Evolutionary conservation across 2,797 vertebrate genomes (phyloP), one percentile per base, ranked within the genome.

Genomic region (Bovichtus diacanthus): DNA sequence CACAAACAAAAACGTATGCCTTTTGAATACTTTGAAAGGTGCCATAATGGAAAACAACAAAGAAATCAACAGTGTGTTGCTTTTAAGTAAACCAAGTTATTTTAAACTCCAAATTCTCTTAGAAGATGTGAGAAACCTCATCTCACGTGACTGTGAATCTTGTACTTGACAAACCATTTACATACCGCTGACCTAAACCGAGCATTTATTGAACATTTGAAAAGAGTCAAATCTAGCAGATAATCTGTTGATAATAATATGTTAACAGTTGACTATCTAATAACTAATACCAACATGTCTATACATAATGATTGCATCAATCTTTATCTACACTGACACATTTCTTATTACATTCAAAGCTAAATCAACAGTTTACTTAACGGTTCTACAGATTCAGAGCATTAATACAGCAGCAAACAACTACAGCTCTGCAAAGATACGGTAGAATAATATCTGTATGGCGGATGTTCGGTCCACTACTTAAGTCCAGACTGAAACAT

Each of bases 21-120:
- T 86, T 82, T 44, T 47, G 67, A 82, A 76, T 78, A 38, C 60
- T 62, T 55, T 74, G 63, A 84, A 66, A 87, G 58, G 67, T 67
- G 72, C 27, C 76, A 70, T 65, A 41, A 58, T 54, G 56, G 56
- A 15, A 16, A 39, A 19, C 3, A 38, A 34, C 31, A 36, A 69
- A 69, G 47, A 81, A 62, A 47, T 38, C 38, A 55, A 77, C 60
- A 86, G 84, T 74, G 16, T 34, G 19, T 49, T 36, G 56, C 46
- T 60, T 41, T 15, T 5, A 59, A 78, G 50, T 51, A 39, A 31
- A 51, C 7, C 51, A 27, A 1, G 36, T 53, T 59, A 0, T 68
- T 69, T 54, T 46, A 6, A 23, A 29, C 54, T 16, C 16, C 23
- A 50, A 71, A 18, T 64, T 46, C 16, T 58, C 2, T 25, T 9